Percentiles rank a stretch among this genome's conserved stretches.
These are phyloP conservation scores for Hyposmocoma kahamanoa DNA, from an alignment of 1,140 invertebrate genomes.

Conservation along the genomic window DNA sequence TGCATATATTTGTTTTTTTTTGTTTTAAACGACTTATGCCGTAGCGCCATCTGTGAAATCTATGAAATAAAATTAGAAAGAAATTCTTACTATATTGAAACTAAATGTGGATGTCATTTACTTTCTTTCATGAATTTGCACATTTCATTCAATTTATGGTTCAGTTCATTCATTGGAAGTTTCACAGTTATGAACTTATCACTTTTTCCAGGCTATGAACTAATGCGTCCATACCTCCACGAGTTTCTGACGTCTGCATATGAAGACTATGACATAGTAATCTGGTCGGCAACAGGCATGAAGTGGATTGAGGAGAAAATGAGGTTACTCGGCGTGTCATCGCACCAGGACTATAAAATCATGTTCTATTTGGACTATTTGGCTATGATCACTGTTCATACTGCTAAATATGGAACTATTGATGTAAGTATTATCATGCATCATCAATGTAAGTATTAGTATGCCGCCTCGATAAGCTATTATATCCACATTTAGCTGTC, in stretches of 20 bases:
- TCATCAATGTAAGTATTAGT: too few species aligned
- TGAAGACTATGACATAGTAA: slow-evolving; percentile 90
- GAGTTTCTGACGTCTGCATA: slow-evolving; percentile 96
- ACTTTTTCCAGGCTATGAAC: slow-evolving; percentile 76
- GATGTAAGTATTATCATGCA: slow-evolving; percentile 78
- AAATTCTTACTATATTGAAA: too few species aligned
- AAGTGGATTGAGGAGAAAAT: slow-evolving; percentile 99
- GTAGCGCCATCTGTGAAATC: too few species aligned
- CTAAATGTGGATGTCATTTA: too few species aligned
- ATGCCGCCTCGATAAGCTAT: too few species aligned
- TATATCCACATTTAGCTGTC: too few species aligned
- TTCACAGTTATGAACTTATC: neutral
- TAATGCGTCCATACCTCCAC: slow-evolving; percentile 97
- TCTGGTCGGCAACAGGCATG: slow-evolving; percentile 98
- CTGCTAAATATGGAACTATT: slow-evolving; percentile 90
- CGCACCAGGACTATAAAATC: slow-evolving; percentile 92
- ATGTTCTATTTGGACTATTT: slow-evolving; percentile 92
- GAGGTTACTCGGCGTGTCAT: slow-evolving; percentile 90
- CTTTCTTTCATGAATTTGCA: too few species aligned
- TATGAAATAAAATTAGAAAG: too few species aligned
- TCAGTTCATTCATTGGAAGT: neutral
- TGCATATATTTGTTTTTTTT: too few species aligned
- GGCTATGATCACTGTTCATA: slow-evolving; percentile 96
- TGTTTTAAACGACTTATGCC: too few species aligned
- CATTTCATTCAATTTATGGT: too few species aligned